Evolutionary conservation across 2,797 vertebrate species (phyloP).

Genomic region (Gymnocypris eckloni): DNA sequence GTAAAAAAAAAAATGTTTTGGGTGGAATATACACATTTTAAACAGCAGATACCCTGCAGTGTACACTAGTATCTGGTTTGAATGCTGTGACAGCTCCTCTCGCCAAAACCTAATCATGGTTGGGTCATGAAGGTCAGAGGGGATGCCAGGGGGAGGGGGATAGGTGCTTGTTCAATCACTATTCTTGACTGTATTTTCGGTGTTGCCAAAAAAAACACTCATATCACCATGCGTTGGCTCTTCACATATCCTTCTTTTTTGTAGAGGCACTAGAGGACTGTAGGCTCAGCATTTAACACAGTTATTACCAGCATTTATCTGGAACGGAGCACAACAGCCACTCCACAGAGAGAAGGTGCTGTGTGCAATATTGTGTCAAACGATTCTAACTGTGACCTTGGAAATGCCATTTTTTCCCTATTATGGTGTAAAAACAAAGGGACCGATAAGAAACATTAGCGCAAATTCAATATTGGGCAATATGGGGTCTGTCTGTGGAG

Average conservation of each 20-base stretch:
- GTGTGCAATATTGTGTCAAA: slow-evolving; percentile 29
- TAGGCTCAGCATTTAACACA: slow-evolving; percentile 18
- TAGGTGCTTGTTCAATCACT: slow-evolving; percentile 12
- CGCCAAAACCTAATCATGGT: not conserved
- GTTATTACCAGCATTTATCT: slow-evolving; percentile 46
- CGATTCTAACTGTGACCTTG: slow-evolving; percentile 49
- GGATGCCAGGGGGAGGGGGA: not conserved
- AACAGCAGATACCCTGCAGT: too few relatives aligned
- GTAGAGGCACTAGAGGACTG: slow-evolving; percentile 20
- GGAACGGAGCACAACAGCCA: slow-evolving; percentile 20
- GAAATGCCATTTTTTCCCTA: slow-evolving; percentile 44
- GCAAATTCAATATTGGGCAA: slow-evolving; percentile 48
- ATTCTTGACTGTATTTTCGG: not conserved
- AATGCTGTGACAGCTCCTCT: not conserved
- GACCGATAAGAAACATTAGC: slow-evolving; percentile 45
- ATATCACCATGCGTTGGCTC: not conserved
- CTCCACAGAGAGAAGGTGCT: slow-evolving; percentile 14
- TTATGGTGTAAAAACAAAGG: slow-evolving; percentile 21
- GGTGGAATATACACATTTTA: not conserved
- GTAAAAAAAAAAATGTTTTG: too few relatives aligned
- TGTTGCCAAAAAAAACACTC: not conserved
- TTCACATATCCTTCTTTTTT: not conserved
- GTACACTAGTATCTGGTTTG: not conserved
- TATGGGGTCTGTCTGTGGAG: slow-evolving; percentile 25
- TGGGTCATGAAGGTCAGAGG: slow-evolving; percentile 21